Percentiles rank a stretch among this genome's conserved stretches.
These are phyloP conservation scores for Dasyornis broadbenti DNA, from an alignment of 2,113 vertebrate genomes.

Conservation along the genomic window DNA sequence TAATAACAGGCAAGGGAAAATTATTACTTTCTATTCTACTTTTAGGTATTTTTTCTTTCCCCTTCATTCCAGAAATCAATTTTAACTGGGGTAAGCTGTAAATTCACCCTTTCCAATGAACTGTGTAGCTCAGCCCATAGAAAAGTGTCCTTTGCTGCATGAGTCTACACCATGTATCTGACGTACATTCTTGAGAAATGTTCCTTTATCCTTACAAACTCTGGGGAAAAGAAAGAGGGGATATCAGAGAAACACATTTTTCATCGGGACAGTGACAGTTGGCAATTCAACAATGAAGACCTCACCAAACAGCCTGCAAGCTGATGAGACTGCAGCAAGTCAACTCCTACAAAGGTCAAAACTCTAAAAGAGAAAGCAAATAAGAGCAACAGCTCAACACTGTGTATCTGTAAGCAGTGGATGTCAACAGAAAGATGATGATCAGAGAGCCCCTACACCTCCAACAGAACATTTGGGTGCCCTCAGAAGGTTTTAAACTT, in stretches of 20 bases:
- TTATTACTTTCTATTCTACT: background rate
- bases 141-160: background rate
- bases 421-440: background rate
- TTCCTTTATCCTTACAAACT: background rate
- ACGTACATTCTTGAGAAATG: too few species aligned
- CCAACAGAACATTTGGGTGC: background rate
- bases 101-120: background rate
- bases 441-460: background rate
- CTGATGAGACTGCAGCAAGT: background rate
- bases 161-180: too few species aligned
- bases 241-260: background rate
- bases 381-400: background rate
- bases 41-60: background rate
- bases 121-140: background rate
- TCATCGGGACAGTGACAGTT: background rate
- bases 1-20: background rate
- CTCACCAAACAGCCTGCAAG: background rate
- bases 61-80: background rate
- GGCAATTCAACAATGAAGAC: background rate
- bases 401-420: background rate
- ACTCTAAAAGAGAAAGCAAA: background rate
- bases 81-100: background rate
- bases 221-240: background rate
- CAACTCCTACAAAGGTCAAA: background rate
- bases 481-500: background rate